phyloP scores from a whole-genome alignment of 1,140 invertebrate genomes.

The Pseudoatta argentina region DNA sequence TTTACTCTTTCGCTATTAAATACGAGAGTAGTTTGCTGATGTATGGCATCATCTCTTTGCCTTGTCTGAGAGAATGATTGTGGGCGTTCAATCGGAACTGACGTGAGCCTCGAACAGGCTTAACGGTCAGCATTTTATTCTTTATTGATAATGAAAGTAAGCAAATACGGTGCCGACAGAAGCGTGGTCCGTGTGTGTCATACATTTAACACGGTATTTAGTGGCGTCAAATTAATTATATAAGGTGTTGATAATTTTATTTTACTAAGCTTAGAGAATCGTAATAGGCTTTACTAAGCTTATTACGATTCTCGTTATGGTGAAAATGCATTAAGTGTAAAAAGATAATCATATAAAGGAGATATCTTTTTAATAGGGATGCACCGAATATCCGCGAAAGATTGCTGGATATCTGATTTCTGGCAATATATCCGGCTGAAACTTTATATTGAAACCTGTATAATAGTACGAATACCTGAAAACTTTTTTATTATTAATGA shows the following conservation, averaged over 20 bases:
- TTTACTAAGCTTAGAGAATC: no score
- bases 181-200: neutral
- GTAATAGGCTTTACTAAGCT: neutral
- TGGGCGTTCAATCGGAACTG: constrained; percentile 44
- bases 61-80: constrained; percentile 25
- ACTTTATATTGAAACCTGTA: no score
- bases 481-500: no score
- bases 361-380: no score
- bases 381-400: no score
- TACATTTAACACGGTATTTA: neutral
- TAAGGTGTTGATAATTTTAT: neutral
- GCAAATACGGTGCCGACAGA: neutral
- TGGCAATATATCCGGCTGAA: no score
- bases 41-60: constrained; percentile 43
- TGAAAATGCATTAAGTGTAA: neutral
- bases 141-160: constrained; percentile 45
- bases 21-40: constrained; percentile 29
- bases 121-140: constrained; percentile 25
- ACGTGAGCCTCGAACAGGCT: constrained; percentile 9
- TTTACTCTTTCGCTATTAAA: constrained; percentile 50
- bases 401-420: no score
- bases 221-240: neutral
- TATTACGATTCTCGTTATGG: neutral
- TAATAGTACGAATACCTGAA: no score
- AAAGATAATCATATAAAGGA: no score